Conservation (phyloP, 2,113 vertebrate genomes). For the Cricetomys ansorgei region DNA sequence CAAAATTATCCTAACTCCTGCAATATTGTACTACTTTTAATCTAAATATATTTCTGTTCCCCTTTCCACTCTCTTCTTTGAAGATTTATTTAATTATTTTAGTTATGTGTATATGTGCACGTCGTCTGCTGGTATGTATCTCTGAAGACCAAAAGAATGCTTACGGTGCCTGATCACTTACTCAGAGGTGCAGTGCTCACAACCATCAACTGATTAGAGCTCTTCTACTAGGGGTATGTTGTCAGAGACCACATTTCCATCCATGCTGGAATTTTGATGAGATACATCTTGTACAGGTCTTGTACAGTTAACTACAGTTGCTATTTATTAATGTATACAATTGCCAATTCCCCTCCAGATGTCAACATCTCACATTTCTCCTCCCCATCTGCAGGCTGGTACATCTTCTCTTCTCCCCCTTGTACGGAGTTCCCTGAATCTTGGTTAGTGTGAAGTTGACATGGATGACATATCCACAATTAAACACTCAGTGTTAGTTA, state of each 20-base stretch:
- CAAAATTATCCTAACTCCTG: neutral
- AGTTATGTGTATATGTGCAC: neutral
- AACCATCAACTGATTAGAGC: no score
- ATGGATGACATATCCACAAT: accelerated
- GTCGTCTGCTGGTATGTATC: neutral
- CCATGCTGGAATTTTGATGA: neutral
- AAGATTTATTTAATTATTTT: neutral
- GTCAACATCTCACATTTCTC: neutral
- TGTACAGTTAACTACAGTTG: neutral
- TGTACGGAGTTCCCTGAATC: no score
- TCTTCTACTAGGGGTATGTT: neutral
- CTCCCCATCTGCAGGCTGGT: neutral
- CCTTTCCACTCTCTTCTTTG: neutral
- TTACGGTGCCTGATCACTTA: neutral
- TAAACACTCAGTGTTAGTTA: neutral
- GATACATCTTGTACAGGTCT: no score
- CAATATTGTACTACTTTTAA: neutral
- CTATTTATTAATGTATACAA: neutral
- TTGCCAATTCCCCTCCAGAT: neutral
- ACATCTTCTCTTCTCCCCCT: neutral
- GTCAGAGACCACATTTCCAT: neutral
- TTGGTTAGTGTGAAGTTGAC: neutral
- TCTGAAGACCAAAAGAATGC: no score
- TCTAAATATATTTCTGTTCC: neutral
- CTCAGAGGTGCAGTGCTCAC: neutral